These are phyloP conservation scores for Molossus alvarezi DNA, from an alignment of 2,797 vertebrate genomes.

Conservation along the genomic window DNA sequence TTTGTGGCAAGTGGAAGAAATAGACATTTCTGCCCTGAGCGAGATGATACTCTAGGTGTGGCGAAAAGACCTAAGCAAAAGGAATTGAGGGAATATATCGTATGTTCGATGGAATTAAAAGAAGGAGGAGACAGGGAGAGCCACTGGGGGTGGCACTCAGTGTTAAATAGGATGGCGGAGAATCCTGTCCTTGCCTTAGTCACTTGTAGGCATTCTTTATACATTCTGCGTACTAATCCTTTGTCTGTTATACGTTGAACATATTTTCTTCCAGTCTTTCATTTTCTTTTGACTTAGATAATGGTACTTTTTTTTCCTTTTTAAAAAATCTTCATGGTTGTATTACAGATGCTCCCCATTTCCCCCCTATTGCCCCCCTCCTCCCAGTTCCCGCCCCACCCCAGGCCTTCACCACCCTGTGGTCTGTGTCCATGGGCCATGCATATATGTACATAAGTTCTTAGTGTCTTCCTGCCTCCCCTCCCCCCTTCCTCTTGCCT, in stretches of 20 bases:
- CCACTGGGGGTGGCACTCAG: neutral
- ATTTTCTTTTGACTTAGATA: slow-evolving; percentile 23
- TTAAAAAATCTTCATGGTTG: no score
- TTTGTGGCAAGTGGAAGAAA: neutral
- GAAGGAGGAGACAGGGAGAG: neutral
- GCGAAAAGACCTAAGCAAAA: neutral
- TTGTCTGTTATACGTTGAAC: neutral
- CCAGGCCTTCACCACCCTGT: no score
- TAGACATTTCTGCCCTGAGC: neutral
- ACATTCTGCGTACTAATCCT: neutral
- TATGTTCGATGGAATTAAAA: neutral
- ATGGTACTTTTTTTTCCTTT: neutral
- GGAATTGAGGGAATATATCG: neutral
- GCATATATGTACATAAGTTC: no score
- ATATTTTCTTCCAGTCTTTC: neutral
- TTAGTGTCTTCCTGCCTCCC: no score
- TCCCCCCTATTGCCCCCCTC: no score
- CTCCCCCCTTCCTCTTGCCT: no score
- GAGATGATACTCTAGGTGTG: neutral
- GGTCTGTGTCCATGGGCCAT: no score
- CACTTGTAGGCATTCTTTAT: neutral
- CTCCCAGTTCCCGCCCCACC: no score
- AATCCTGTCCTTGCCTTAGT: neutral
- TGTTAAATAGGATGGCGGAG: neutral
- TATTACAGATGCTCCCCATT: no score